Base-by-base conservation (phyloP, 2,888 invertebrate species). In the Andrena fulva region DNA sequence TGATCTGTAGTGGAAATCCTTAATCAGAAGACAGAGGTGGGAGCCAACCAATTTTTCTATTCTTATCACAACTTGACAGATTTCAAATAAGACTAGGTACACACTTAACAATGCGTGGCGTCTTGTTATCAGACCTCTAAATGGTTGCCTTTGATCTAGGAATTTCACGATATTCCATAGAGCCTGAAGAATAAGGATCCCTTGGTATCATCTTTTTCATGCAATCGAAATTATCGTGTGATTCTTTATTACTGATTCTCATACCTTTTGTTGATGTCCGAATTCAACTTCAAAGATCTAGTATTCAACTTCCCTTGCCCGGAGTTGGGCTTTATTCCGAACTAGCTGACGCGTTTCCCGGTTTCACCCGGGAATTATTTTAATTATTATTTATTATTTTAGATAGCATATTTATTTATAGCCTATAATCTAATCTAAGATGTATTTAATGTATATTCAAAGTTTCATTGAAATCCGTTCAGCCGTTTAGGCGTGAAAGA, bases 11-110 rank as follows among this genome's bases (percentile, higher is more conserved):
- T 75, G 75, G 74, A 81, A 82, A 80, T 82, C 54, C 67, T 80
- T 77, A 62, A 73, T 82, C 24, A 75, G 42, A 81, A 77, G 29
- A 80, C 64, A 76, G 80, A 81, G 74, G 72, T 87, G 79, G 87
- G 85, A 75, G 52, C 54, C 27, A 85, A 78, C 63, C 12, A 60
- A 86, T 79, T 84, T 86, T 63, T 82, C 31, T 77, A 54, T 48
- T 63, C n/a, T 50, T 35, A 71, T 69, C 72, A 71, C 29, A 27
- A 48, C 59, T 75, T 42, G 16, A 52, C 8, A 66, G 29, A n/a
- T 60, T 35, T 67, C 16, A 8, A 73, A 20, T 42, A 42, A 76
- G 16, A 10, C 4, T 67, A 24, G 31, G n/a, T 64, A 67, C 27
- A 83, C 33, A 35, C 5, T 35, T 71, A 63, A 71, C 73, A 76